Base-by-base conservation (phyloP, 2,113 vertebrate species). In the Oncorhynchus nerka region DNA sequence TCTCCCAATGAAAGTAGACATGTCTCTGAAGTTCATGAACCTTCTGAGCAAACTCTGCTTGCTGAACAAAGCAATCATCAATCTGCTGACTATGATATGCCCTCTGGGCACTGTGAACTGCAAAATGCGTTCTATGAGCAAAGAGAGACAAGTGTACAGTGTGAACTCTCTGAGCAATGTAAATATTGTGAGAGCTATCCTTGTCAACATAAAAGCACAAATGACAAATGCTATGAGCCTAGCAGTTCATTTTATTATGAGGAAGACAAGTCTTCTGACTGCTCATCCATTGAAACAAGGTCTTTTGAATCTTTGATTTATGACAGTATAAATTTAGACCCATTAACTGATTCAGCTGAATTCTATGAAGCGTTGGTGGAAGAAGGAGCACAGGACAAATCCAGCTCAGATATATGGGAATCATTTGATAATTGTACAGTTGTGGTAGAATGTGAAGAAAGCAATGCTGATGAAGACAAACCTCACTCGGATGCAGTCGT, bases 231-330 rank as follows among this genome's bases (percentile, higher is more conserved):
- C 32, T 69, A 24, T 59, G 72, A 48, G 20, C 57, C 49, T 8
- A 55, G 61, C 22, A 59, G 68, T 75, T 80, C 79, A 71, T 77
- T 80, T 64, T 81, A 64, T 28, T 4, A 24, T 0, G 89, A 89
- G 79, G 88, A 89, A 73, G 90, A 92, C 0, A 19, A 68, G 16
- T 76, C 68, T 11, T 91, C 89, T 5, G 85, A 89, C 19, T 87
- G 83, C 76, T 91, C 90, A 0, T 90, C 88, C 19, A 19, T 75
- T 39, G 89, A 91, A 80, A 85, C 80, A 51, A 88, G 86, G 64
- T 90, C 87, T 45, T 90, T 91, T 73, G 75, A 90, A 68, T 87
- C 85, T 57, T 90, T 88, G 70, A 78, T 73, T 0, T 80, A 89
- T 4, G 80, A 81, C 68, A 86, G 79, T 45, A 62, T 77, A 74